These are phyloP conservation scores for Meliscaeva auricollis DNA, from an alignment of 2,888 invertebrate species.

Conservation along the genomic window DNA sequence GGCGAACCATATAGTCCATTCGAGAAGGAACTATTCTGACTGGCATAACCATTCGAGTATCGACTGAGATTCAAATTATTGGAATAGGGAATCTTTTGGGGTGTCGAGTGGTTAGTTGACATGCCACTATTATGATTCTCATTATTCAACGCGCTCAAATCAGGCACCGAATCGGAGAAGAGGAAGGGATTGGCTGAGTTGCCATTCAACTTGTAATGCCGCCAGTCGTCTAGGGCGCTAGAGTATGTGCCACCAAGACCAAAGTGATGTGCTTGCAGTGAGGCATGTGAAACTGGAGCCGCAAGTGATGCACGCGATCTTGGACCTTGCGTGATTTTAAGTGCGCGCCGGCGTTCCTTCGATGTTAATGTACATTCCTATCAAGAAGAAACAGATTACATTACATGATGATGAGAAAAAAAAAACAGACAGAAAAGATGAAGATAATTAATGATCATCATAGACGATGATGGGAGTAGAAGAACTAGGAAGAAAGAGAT, in stretches of 20 bases:
- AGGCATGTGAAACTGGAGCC: conserved; percentile 83
- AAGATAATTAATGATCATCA: conserved; percentile 65
- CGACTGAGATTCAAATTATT: conserved; percentile 81
- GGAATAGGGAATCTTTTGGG: conserved; percentile 82
- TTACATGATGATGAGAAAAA: conserved; percentile 62
- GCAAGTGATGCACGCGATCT: conserved; percentile 83
- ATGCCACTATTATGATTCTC: conserved; percentile 83
- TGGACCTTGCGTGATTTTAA: conserved; percentile 84
- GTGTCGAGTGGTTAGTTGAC: conserved; percentile 83
- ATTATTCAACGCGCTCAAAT: conserved; percentile 82
- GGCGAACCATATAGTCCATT: conserved; percentile 83
- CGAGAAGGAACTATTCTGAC: conserved; percentile 82
- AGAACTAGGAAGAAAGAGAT: conserved; percentile 41
- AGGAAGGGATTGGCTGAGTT: conserved; percentile 83
- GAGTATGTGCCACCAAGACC: conserved; percentile 84
- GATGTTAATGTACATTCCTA: conserved; percentile 88
- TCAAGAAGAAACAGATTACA: conserved; percentile 73
- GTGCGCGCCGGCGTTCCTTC: conserved; percentile 87
- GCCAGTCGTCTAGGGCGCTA: conserved; percentile 86
- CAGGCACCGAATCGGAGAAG: conserved; percentile 84
- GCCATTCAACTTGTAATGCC: conserved; percentile 80
- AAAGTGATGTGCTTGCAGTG: conserved; percentile 82
- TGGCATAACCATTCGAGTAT: conserved; percentile 82
- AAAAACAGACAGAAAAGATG: no score
- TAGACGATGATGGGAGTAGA: conserved; percentile 15